Evolutionary conservation across 2,797 vertebrate species (phyloP), one percentile per base, ranked within the genome.

Genomic region (Periparus ater): DNA sequence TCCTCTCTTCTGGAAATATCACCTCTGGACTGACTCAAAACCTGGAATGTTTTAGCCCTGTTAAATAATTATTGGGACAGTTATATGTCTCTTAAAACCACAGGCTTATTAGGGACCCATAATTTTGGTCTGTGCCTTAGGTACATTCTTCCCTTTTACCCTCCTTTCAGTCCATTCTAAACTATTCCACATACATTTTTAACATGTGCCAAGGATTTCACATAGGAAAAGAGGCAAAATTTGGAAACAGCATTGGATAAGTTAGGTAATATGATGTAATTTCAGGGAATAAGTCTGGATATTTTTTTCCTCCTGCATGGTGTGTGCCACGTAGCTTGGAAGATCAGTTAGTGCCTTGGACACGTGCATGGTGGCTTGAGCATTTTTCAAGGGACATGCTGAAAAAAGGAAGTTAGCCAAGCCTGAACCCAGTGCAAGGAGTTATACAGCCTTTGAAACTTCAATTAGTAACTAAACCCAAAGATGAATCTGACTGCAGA

Each of bases 321-420:
- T 67, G 8, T 45, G 42, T 85, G 89, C 91, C 96, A 97, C 88
- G 66, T 96, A 94, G 82, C 73, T 92, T 85, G 76, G 73, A 81
- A 86, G 60, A 70, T 70, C 51, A n/a, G 58, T 67, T 44, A 48
- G 40, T 72, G 75, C 70, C 23, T 70, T 84, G 55, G 55, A 65
- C 42, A 29, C 6, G 3, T 26, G 45, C 55, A 19, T 47, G n/a
- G 42, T 40, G 47, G 54, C 38, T 58, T 65, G 54, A 78, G 91
- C 82, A 58, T 63, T 91, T 94, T 93, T 88, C 87, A 85, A 81
- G 68, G 72, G 19, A 67, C 5, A 0, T 3, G 7, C n/a, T 72
- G 70, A 22, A 75, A 93, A 92, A 89, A 40, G 4, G 1, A 66
- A 55, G 40, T 40, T 42, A 68, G 77, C 44, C 22, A 68, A 66